Percentiles rank a stretch among this genome's conserved stretches.
These are phyloP conservation scores for Microvelia longipes DNA, from an alignment of 1,140 invertebrate species.

Conservation along the genomic window DNA sequence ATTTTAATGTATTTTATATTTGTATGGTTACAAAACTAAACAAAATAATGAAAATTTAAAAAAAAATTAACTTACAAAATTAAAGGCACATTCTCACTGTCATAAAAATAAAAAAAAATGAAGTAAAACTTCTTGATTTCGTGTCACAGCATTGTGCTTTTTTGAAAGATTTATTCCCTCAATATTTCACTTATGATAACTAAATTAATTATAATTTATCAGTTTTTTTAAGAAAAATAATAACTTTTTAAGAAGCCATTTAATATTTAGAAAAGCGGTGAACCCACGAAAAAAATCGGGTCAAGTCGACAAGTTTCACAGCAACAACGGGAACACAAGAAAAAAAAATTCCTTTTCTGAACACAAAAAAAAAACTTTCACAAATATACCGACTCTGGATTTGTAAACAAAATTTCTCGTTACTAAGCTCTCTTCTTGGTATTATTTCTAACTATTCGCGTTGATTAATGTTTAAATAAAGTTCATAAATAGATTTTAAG, in stretches of 20 bases:
- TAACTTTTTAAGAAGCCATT: conserved; percentile 19
- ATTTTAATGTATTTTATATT: background rate
- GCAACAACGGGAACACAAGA: background rate
- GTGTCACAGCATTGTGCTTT: too few species aligned
- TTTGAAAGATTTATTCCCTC: too few species aligned
- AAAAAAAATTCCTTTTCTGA: background rate
- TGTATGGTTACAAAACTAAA: conserved; percentile 5
- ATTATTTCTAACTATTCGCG: too few species aligned
- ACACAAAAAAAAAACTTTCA: background rate
- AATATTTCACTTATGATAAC: too few species aligned
- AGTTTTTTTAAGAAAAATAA: too few species aligned
- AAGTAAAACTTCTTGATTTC: background rate
- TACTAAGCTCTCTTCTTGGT: too few species aligned
- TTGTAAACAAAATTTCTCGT: too few species aligned
- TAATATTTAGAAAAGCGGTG: conserved; percentile 22
- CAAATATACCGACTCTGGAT: too few species aligned
- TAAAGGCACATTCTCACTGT: conserved; percentile 21
- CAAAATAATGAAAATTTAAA: background rate
- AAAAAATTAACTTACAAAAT: conserved; percentile 12
- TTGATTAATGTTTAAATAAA: too few species aligned
- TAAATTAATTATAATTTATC: too few species aligned
- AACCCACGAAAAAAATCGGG: conserved; percentile 24
- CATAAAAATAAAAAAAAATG: conserved; percentile 11
- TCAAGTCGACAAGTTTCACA: conserved; percentile 11
- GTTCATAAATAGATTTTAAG: too few species aligned